These are phyloP conservation scores for Drosophila sp. DNA, from an alignment of 1,140 invertebrate species.

Conservation along the genomic window DNA sequence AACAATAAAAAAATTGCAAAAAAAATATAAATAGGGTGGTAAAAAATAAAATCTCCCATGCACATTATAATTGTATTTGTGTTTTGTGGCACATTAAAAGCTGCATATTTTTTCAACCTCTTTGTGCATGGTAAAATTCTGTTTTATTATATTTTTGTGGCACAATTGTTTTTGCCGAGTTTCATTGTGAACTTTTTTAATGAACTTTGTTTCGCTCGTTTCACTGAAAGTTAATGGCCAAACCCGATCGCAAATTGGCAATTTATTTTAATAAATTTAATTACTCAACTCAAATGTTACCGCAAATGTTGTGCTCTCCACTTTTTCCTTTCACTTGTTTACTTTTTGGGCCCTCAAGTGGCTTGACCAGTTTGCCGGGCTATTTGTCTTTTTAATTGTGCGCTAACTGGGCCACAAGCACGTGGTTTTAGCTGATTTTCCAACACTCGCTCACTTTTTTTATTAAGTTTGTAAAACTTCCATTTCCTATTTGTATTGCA, in stretches of 20 bases:
- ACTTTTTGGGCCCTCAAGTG: not conserved
- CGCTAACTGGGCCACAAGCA: conserved; percentile 46
- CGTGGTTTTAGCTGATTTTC: conserved; percentile 17
- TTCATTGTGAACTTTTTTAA: conserved; percentile 44
- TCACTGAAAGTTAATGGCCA: conserved; percentile 68
- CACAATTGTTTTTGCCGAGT: conserved; percentile 41
- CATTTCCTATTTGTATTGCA: conserved; percentile 79
- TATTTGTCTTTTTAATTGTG: conserved; percentile 70
- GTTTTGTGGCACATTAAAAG: conserved; percentile 40
- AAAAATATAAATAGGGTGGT: not conserved
- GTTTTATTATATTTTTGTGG: conserved; percentile 1
- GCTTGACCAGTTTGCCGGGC: conserved; percentile 42
- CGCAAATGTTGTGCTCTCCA: conserved; percentile 37
- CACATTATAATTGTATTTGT: conserved; percentile 37
- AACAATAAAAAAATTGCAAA: conserved; percentile 24
- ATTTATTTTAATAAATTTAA: conserved; percentile 81
- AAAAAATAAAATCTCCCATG: conserved; percentile 9
- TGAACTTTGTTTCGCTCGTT: conserved; percentile 38
- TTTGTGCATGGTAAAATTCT: conserved; percentile 19
- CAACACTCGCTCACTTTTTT: not conserved
- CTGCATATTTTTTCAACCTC: conserved; percentile 21
- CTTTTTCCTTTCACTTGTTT: conserved; percentile 22
- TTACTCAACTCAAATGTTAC: conserved; percentile 55
- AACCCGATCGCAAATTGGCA: conserved; percentile 59
- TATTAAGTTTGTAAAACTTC: conserved; percentile 58